Base-by-base conservation (phyloP, 2,797 vertebrate genomes). In the Acipenser transmontanus region DNA sequence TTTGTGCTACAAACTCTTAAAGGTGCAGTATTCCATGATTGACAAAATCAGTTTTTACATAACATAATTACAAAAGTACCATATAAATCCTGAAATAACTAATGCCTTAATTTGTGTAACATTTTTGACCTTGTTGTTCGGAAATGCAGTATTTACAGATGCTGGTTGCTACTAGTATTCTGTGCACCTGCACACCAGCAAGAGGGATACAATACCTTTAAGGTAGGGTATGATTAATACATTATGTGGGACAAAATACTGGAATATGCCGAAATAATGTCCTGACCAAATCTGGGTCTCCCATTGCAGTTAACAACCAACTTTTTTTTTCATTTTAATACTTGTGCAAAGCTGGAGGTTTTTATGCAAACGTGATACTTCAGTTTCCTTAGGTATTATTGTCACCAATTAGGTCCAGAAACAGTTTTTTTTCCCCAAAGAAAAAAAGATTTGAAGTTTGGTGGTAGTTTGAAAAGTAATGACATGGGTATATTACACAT, bases 401-500 rank as follows among this genome's bases (percentile, higher is more conserved):
- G 34, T 34, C 34, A 34, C 2, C 34, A 34, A 34, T 34, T 34
- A 34, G 4, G 34, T 34, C 34, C 34, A 34, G 34, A 34, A 34
- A 34, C 34, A 34, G 2, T 34, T 34, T 34, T 34, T 34, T 34
- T 34, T 34, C 2, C 34, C 4, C 34, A 34, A 34, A 4, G 34
- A 34, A 34, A 34, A 3, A 34, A 34, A 34, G 34, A 62, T 82
- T 77, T 83, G 81, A 84, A 85, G 72, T 85, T 85, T 87, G 85
- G 85, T 4, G 34, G 34, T 82, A 85, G 82, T 87, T 85, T 85
- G 83, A 83, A 76, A 76, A 80, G 71, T 34, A 34, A 72, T 81
- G 62, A 71, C 80, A 84, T 86, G 90, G 84, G 89, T 92, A 93
- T 92, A 92, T 93, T 95, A 94, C 92, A 96, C 93, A 92, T 93